Percentiles rank a stretch among this genome's conserved stretches.
Conservation (phyloP, 2,888 invertebrate species). For the Scaeva pyrastri region DNA sequence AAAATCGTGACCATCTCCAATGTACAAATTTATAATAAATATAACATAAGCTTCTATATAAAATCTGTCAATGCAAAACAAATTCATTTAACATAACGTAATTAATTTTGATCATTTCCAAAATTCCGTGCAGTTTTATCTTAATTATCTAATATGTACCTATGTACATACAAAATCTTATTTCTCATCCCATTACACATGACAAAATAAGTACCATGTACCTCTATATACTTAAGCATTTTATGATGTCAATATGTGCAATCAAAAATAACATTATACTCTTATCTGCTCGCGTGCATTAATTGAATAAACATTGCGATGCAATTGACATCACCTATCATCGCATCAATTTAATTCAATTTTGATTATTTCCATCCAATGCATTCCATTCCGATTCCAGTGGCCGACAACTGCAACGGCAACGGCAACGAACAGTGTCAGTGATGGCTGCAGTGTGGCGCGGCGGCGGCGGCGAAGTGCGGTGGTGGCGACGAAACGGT, state of each 20-base stretch:
- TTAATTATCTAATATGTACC: no score
- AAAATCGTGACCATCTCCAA: no score
- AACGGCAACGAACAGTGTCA: background rate
- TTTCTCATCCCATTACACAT: no score
- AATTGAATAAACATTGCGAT: constrained; percentile 72
- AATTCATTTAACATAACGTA: no score
- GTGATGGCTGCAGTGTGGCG: no score
- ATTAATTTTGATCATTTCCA: background rate
- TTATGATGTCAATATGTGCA: constrained; percentile 22
- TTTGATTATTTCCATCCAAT: constrained; percentile 61
- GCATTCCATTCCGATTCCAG: constrained; percentile 41
- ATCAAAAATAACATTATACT: constrained; percentile 32
- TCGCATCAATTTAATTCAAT: constrained; percentile 72
- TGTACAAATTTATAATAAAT: no score
- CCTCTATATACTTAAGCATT: background rate
- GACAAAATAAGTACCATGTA: no score
- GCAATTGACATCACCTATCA: constrained; percentile 75
- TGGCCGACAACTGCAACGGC: background rate
- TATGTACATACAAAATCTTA: background rate
- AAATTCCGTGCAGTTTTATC: background rate
- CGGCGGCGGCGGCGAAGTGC: background rate
- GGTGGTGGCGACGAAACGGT: background rate
- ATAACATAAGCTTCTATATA: no score
- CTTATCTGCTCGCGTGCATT: constrained; percentile 52
- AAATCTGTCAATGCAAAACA: no score